Evolutionary conservation across 2,797 vertebrate genomes (phyloP), one percentile per base, ranked within the genome.

Genomic region (Mareca strepera): DNA sequence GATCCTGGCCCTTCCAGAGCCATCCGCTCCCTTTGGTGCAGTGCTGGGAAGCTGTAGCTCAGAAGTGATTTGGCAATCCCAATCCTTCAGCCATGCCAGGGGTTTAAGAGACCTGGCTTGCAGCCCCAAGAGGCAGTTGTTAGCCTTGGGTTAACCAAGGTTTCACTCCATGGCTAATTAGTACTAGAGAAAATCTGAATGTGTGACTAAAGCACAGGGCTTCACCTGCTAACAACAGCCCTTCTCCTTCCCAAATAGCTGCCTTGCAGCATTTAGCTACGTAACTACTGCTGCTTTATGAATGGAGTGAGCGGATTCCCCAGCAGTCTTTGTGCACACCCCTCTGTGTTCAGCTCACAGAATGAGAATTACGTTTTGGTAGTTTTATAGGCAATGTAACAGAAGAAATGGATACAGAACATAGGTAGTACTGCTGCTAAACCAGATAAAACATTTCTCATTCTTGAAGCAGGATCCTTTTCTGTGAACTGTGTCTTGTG

Each of bases 401-500:
- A 72, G 50, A 7, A 48, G 56, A 84, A 90, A 17, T 50, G 13
- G 23, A 18, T 41, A 5, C 0, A 1, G 5, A 58, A 39, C 4
- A 6, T 9, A 55, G 31, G 21, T 70, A 50, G 64, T 73, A 8
- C 4, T 82, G 48, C 59, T 60, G 58, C 50, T 73, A 18, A 6
- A 26, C 3, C 29, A 22, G 39, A 13, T 50, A 28, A 72, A 84
- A 46, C n/a, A n/a, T 70, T 94, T 85, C 39, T 86, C 6, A 7
- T 44, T 60, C 59, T 89, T 88, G 66, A 31, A 58, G 52, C 75
- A 86, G 48, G 3, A 26, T 82, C 12, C 16, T 89, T 88, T 86
- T 89, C 92, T 94, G 56, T 92, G 69, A 86, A 44, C 39, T 33
- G 58, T 77, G 29, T 79, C 76, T 86, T 87, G 28, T 86, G n/a